Evolutionary conservation across 2,113 vertebrate genomes (phyloP).

Genomic region (Sphaerodactylus townsendi): DNA sequence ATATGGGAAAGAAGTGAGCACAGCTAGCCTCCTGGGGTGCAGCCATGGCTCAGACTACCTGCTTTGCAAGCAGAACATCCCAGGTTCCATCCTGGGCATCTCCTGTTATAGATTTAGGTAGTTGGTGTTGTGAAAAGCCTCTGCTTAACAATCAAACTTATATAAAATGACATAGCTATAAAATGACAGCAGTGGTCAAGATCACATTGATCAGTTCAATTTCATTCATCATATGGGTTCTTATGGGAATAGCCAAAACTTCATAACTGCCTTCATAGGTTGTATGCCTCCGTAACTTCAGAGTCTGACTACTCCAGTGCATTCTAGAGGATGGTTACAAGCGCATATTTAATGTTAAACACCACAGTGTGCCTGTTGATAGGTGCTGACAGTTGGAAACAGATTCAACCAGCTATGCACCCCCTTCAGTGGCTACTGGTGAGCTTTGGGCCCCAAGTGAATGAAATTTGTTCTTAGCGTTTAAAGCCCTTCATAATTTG

Average conservation of each 20-base stretch:
- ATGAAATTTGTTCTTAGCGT: neutral
- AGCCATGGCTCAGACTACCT: no score
- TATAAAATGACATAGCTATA: no score
- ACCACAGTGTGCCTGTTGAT: neutral
- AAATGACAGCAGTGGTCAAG: neutral
- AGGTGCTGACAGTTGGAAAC: neutral
- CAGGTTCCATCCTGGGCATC: no score
- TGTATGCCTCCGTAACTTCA: neutral
- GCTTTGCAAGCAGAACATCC: no score
- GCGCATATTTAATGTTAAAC: neutral
- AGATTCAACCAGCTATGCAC: neutral
- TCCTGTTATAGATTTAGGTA: no score
- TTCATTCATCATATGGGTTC: neutral
- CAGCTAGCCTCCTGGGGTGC: neutral
- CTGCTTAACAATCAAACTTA: no score
- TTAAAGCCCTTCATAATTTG: neutral
- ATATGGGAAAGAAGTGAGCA: neutral
- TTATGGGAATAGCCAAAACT: neutral
- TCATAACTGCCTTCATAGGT: no score
- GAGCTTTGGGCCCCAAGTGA: neutral
- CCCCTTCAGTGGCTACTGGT: no score
- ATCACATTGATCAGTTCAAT: neutral
- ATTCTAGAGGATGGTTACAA: neutral
- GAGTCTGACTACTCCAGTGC: neutral
- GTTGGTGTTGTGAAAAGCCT: no score